A percentile compares a stretch with the other conserved stretches of the same genome.
phyloP scores from a whole-genome alignment of 2,113 vertebrate species.

The Cephalopholis sonnerati region DNA sequence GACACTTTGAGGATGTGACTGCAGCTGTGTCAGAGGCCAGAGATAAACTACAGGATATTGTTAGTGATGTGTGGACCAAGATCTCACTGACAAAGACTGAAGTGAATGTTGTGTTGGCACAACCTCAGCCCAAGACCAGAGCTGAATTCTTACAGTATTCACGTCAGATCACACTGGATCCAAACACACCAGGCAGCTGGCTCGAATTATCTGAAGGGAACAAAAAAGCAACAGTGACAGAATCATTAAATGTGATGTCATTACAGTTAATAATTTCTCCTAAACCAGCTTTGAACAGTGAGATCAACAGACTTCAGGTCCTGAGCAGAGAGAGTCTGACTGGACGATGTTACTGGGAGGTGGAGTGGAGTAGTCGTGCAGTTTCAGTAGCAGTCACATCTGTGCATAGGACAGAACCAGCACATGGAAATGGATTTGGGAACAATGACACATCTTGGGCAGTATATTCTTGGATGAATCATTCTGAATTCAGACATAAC shows the following conservation, averaged over 20 bases:
- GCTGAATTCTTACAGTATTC: neutral
- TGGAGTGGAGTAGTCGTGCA: neutral
- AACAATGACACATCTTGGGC: slow-evolving; percentile 12
- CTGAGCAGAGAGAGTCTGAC: slow-evolving; percentile 6
- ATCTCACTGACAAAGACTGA: too few species aligned
- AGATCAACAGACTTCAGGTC: neutral
- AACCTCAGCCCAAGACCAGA: too few species aligned
- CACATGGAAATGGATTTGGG: neutral
- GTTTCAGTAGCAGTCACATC: neutral
- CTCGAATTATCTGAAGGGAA: neutral
- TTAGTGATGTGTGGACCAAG: too few species aligned
- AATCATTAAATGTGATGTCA: too few species aligned
- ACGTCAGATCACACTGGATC: neutral
- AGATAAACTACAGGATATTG: too few species aligned
- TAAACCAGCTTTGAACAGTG: too few species aligned
- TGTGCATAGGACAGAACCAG: neutral
- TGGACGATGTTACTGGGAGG: slow-evolving; percentile 26
- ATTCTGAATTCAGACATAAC: slow-evolving; percentile 18
- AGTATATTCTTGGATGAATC: neutral
- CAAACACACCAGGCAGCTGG: too few species aligned
- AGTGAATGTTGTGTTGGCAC: too few species aligned
- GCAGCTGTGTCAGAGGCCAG: too few species aligned
- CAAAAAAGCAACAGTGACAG: neutral
- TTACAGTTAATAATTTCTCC: too few species aligned
- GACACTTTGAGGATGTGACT: too few species aligned